Conservation (phyloP, 2,113 vertebrate species). For the Stercorarius parasiticus region DNA sequence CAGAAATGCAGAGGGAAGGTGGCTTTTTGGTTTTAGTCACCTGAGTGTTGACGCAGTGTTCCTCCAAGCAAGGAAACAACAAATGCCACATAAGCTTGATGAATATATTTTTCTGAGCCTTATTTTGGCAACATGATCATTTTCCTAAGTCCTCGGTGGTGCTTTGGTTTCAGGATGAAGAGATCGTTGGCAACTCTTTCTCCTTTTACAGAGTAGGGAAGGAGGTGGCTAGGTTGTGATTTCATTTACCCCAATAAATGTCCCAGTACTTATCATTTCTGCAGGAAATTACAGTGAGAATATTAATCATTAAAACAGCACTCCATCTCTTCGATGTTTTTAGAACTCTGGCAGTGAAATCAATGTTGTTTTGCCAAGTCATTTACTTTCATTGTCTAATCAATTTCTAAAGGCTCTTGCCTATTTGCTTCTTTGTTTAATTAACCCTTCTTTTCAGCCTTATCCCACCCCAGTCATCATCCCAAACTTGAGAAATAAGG, state of each 20-base stretch:
- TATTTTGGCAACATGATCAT: not conserved
- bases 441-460: conserved; percentile 41
- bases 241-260: not conserved
- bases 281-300: not conserved
- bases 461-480: not conserved
- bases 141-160: not conserved
- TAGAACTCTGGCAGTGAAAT: conserved; percentile 20
- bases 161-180: not conserved
- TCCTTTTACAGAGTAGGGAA: not conserved
- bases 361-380: conserved; percentile 29
- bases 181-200: not conserved
- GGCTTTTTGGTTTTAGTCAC: not conserved
- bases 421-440: conserved; percentile 59
- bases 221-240: not conserved
- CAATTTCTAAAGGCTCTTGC: conserved; percentile 54
- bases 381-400: conserved; percentile 57
- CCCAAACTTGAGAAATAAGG: not conserved
- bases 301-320: not conserved
- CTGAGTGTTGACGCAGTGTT: not conserved
- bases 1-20: not conserved
- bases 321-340: not conserved
- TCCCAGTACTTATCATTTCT: not conserved
- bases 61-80: not conserved
- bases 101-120: not conserved
- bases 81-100: not conserved